Conservation (phyloP, 2,797 vertebrate genomes). For the Lerista edwardsae region DNA sequence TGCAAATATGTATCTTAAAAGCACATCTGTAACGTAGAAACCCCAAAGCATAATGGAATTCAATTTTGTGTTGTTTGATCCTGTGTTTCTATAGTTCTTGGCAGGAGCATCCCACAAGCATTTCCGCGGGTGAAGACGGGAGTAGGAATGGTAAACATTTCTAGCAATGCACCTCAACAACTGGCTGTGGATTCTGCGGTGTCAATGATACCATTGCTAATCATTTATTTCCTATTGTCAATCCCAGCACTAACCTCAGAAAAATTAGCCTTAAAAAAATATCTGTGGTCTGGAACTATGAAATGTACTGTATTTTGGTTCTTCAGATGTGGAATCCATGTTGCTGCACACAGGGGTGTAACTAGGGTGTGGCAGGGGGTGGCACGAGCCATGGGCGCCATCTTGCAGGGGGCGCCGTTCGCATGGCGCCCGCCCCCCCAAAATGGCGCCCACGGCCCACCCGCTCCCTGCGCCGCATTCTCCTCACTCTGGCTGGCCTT, state of each 20-base stretch:
- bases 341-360: no score
- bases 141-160: conserved; percentile 49
- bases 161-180: conserved; percentile 30
- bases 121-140: conserved; percentile 56
- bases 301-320: conserved; percentile 35
- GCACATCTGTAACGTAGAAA: no score
- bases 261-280: conserved; percentile 26
- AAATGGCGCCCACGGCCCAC: no score
- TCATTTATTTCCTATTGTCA: conserved; percentile 20
- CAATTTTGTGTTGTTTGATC: not conserved
- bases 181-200: conserved; percentile 29
- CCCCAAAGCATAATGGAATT: not conserved
- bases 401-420: no score
- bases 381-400: no score
- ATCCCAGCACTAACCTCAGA: conserved; percentile 35
- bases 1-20: no score
- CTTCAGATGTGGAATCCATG: not conserved
- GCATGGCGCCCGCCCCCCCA: no score
- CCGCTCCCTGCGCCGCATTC: no score
- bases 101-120: conserved; percentile 27
- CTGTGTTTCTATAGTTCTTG: conserved; percentile 52
- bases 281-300: not conserved
- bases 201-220: conserved; percentile 13
- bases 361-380: no score
- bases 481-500: no score